Percentiles rank a stretch among this genome's conserved stretches.
phyloP scores from a whole-genome alignment of 1,140 invertebrate genomes.

The Coenobita brevimanus region DNA sequence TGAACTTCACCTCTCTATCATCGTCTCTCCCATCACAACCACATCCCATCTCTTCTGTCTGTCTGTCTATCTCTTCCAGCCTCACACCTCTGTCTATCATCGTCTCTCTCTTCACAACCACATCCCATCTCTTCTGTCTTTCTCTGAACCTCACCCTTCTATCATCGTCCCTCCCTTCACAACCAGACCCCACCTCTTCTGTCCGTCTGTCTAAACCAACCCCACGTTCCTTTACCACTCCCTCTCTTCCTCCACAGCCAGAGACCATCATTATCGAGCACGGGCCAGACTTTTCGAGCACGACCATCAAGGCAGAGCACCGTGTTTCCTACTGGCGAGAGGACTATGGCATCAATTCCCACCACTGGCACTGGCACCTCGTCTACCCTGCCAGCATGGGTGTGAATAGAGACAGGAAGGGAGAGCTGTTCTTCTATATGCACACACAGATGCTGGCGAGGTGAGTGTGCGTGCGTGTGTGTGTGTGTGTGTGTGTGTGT shows the following conservation, averaged over 20 bases:
- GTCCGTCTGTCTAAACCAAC: background rate
- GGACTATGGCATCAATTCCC: constrained; percentile 35
- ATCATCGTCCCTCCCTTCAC: background rate
- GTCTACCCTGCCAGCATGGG: constrained; percentile 70
- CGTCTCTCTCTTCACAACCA: background rate
- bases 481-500: too few relatives aligned
- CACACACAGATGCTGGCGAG: constrained; percentile 70
- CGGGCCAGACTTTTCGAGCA: too few relatives aligned
- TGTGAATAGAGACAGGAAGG: constrained; percentile 71
- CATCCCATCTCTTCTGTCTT: background rate
- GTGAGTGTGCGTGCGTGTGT: too few relatives aligned
- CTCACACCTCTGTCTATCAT: too few relatives aligned
- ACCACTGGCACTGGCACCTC: constrained; percentile 71
- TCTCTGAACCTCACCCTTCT: too few relatives aligned
- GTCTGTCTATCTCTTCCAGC: too few relatives aligned
- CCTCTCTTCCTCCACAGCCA: too few relatives aligned
- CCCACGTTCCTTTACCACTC: too few relatives aligned
- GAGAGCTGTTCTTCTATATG: constrained; percentile 70
- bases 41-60: too few relatives aligned
- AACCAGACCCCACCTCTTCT: background rate
- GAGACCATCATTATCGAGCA: too few relatives aligned
- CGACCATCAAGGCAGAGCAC: background rate
- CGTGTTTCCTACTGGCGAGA: background rate
- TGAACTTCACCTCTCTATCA: too few relatives aligned
- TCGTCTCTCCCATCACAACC: too few relatives aligned